Percentiles rank a stretch among this genome's conserved stretches.
Conservation (phyloP, 1,140 invertebrate genomes). For the Drosophila ficusphila region DNA sequence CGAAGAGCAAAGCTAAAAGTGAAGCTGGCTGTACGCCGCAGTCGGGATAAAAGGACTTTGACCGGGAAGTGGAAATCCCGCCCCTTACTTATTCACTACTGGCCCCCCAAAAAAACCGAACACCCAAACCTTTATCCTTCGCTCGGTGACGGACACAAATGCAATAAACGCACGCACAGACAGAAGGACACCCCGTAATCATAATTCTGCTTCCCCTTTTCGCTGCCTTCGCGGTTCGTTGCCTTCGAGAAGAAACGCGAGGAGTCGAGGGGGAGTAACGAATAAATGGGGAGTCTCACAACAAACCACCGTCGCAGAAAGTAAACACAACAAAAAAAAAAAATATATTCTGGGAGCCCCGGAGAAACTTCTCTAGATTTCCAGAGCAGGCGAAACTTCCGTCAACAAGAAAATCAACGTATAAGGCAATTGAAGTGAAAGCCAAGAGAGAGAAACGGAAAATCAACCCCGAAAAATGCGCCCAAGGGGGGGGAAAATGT, state of each 20-base stretch:
- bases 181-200: slow-evolving; percentile 21
- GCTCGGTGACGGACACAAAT: slow-evolving; percentile 45
- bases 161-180: slow-evolving; percentile 72
- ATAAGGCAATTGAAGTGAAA: slow-evolving; percentile 61
- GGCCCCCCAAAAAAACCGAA: too few relatives aligned
- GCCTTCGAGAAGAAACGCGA: slow-evolving; percentile 13
- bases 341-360: not conserved
- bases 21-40: slow-evolving; percentile 54
- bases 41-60: slow-evolving; percentile 32
- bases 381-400: slow-evolving; percentile 53
- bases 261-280: slow-evolving; percentile 1
- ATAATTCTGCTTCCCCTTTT: slow-evolving; percentile 34
- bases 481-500: slow-evolving; percentile 38
- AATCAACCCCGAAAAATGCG: slow-evolving; percentile 73
- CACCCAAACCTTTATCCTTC: not conserved
- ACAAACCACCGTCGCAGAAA: slow-evolving; percentile 43
- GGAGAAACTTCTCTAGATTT: slow-evolving; percentile 57
- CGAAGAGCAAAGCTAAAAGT: slow-evolving; percentile 33
- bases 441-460: slow-evolving; percentile 49
- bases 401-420: slow-evolving; percentile 64
- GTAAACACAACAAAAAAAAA: slow-evolving; percentile 64
- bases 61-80: slow-evolving; percentile 16
- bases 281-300: slow-evolving; percentile 11
- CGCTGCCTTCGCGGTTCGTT: slow-evolving; percentile 25
- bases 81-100: not conserved